phyloP scores from a whole-genome alignment of 2,888 invertebrate species.

The Antheraea yamamai region DNA sequence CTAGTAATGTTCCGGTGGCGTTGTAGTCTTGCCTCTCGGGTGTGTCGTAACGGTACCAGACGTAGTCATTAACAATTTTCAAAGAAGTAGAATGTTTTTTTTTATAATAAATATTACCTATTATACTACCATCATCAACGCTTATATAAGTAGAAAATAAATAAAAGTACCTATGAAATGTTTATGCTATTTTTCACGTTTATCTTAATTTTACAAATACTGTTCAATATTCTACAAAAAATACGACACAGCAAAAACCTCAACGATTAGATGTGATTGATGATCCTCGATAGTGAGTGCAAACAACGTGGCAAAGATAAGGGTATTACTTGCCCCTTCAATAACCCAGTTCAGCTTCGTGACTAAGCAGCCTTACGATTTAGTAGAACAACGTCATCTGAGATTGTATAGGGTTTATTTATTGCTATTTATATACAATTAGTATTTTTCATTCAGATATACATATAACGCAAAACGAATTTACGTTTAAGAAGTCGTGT shows the following conservation, averaged over 20 bases:
- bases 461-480: too few relatives aligned
- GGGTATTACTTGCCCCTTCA: conserved; percentile 8
- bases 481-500: too few relatives aligned
- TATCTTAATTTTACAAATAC: background rate
- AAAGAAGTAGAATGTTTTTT: too few relatives aligned
- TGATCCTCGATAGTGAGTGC: conserved; percentile 11
- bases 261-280: conserved; percentile 4
- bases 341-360: conserved; percentile 12
- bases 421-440: background rate
- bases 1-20: too few relatives aligned
- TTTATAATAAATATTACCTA: too few relatives aligned
- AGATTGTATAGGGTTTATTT: background rate
- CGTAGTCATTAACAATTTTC: too few relatives aligned
- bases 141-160: background rate
- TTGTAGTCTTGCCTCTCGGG: too few relatives aligned
- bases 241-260: conserved; percentile 3
- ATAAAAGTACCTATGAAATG: background rate
- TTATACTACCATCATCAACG: too few relatives aligned
- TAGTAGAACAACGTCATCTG: background rate
- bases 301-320: conserved; percentile 14
- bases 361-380: conserved; percentile 11
- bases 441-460: too few relatives aligned
- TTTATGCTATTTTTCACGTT: background rate
- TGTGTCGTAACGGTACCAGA: too few relatives aligned
- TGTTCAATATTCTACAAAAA: background rate